These are phyloP conservation scores for Bombus terrestris DNA, from an alignment of 1,140 invertebrate species.

Conservation along the genomic window DNA sequence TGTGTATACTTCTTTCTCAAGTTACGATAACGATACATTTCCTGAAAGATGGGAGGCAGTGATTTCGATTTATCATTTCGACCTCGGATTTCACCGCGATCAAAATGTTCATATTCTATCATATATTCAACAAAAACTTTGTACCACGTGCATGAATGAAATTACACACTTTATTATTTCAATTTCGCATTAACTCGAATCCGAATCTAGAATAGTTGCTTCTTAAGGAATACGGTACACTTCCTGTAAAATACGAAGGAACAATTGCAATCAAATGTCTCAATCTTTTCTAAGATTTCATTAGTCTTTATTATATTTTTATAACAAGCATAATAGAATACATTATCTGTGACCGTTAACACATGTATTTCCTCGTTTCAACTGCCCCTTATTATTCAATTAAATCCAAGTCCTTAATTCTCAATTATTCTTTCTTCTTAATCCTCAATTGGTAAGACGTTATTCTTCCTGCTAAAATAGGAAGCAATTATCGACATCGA, in stretches of 20 bases:
- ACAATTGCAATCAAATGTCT: not conserved
- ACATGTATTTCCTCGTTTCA: not conserved
- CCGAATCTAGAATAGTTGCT: not conserved
- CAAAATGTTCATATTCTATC: not conserved
- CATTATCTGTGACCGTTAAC: not conserved
- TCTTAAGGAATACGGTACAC: not conserved
- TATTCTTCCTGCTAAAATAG: not conserved
- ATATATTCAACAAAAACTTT: not conserved
- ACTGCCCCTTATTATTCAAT: not conserved
- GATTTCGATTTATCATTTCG: not conserved
- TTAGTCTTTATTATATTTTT: not conserved
- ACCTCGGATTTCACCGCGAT: not conserved
- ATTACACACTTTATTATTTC: not conserved
- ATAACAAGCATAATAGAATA: not conserved
- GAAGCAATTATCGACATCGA: not conserved
- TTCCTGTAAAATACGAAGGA: not conserved
- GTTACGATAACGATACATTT: not conserved
- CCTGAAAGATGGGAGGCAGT: not conserved
- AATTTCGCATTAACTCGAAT: not conserved
- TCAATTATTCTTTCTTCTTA: not conserved
- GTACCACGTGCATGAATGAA: not conserved
- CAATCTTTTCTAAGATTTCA: not conserved
- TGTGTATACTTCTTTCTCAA: not conserved
- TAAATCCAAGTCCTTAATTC: not conserved
- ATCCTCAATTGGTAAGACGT: not conserved